Conservation (phyloP, 30 jellyfish, hydroid and myxozoan species). For the Mastigias papua region DNA sequence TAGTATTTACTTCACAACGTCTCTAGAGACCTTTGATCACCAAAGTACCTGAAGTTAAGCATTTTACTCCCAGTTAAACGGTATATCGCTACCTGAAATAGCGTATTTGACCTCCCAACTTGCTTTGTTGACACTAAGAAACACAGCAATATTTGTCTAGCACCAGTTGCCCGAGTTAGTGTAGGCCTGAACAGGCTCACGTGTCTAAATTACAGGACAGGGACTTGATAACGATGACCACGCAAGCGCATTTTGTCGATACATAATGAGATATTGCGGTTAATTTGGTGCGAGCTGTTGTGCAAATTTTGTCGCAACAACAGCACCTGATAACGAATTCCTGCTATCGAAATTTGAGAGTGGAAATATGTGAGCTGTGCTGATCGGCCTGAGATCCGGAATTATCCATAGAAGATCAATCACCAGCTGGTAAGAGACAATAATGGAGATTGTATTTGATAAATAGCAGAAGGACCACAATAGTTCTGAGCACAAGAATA, state of each 20-base stretch:
- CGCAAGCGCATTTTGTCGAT: conserved; percentile 8
- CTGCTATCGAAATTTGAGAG: conserved; percentile 67
- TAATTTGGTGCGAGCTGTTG: conserved; percentile 28
- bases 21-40: not conserved
- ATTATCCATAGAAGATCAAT: conserved; percentile 64
- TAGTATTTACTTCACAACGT: conserved; percentile 13
- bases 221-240: not conserved
- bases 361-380: conserved; percentile 12
- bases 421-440: conserved; percentile 68
- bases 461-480: conserved; percentile 67
- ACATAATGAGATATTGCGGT: conserved; percentile 25
- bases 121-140: not conserved
- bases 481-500: not conserved
- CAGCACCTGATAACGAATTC: conserved; percentile 44
- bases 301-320: conserved; percentile 22
- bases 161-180: conserved; percentile 12
- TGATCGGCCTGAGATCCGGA: conserved; percentile 71
- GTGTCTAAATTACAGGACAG: not conserved
- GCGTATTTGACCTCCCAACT: not conserved
- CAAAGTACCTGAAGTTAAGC: not conserved
- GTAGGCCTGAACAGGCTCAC: not conserved
- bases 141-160: not conserved
- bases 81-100: not conserved
- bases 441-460: conserved; percentile 52
- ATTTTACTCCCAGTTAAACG: not conserved